A percentile compares a stretch with the other conserved stretches of the same genome.
phyloP scores from a whole-genome alignment of 23 tunicate genomes.

The Ascidia mentula region DNA sequence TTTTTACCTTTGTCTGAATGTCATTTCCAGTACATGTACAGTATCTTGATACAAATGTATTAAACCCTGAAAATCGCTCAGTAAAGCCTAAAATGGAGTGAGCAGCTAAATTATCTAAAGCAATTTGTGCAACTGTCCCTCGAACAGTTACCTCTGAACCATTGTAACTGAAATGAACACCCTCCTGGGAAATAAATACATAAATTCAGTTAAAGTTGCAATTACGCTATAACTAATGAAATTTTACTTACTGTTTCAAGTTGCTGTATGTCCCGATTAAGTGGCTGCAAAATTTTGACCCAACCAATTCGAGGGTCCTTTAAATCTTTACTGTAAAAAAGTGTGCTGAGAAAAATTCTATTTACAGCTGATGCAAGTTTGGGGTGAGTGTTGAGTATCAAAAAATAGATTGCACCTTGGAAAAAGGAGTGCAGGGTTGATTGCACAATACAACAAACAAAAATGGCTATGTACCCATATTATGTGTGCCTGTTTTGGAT shows the following conservation, averaged over 20 bases:
- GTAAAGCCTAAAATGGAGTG: not conserved
- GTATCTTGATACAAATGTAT: not conserved
- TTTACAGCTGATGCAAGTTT: not conserved
- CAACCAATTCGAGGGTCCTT: not conserved
- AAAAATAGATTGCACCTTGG: not conserved
- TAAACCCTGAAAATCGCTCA: not conserved
- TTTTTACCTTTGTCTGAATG: not conserved
- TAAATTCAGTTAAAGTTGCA: not conserved
- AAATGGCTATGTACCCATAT: not conserved
- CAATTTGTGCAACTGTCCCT: not conserved
- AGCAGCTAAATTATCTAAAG: not conserved
- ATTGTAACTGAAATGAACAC: not conserved
- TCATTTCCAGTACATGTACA: constrained; percentile 1
- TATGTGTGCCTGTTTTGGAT: constrained; percentile 1
- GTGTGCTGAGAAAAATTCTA: not conserved
- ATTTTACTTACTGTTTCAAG: not conserved
- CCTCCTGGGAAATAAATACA: not conserved
- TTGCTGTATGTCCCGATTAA: not conserved
- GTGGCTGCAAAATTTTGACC: not conserved
- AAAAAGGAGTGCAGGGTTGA: too few relatives aligned
- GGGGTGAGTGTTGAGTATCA: not conserved
- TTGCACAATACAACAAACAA: not conserved
- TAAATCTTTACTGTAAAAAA: not conserved
- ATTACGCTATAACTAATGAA: too few relatives aligned
- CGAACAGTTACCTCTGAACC: not conserved